A percentile compares a stretch with the other conserved stretches of the same genome.
Evolutionary conservation across 2,113 vertebrate genomes (phyloP).

Genomic region (Clupea harengus): DNA sequence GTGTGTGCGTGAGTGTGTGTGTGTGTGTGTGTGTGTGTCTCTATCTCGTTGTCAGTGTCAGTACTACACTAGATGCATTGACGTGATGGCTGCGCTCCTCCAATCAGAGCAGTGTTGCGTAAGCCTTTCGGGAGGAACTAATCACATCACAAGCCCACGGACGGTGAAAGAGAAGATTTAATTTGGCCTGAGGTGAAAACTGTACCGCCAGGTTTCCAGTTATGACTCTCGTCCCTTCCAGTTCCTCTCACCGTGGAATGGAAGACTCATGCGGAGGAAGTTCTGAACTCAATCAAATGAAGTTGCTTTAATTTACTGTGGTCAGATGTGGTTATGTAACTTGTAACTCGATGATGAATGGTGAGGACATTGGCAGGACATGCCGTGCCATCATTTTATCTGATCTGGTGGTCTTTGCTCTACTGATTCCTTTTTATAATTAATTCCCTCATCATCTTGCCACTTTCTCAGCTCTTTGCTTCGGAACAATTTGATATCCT

Average conservation of each 20-base stretch:
- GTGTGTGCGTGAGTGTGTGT: conserved; percentile 5
- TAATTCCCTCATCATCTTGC: not conserved
- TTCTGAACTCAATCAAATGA: conserved; percentile 22
- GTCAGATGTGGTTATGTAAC: not conserved
- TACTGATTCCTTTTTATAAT: not conserved
- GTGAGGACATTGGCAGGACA: not conserved
- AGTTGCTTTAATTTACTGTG: conserved; percentile 12
- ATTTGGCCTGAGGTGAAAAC: conserved; percentile 34
- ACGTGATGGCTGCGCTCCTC: not conserved
- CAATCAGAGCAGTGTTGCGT: conserved; percentile 53
- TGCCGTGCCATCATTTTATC: not conserved
- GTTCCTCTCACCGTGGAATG: not conserved
- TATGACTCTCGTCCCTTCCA: not conserved
- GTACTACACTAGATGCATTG: conserved; percentile 1
- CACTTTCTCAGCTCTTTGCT: not conserved
- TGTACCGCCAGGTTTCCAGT: conserved; percentile 24
- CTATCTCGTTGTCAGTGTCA: not conserved
- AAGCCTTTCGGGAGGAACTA: conserved; percentile 40
- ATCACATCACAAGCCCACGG: conserved; percentile 27
- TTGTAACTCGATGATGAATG: not conserved
- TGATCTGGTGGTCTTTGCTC: not conserved
- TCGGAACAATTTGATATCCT: not conserved
- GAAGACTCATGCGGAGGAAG: conserved; percentile 25
- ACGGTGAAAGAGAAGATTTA: conserved; percentile 33
- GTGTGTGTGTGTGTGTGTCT: not conserved